A percentile compares a stretch with the other conserved stretches of the same genome.
phyloP scores from a whole-genome alignment of 2,888 invertebrate species.

The Abscondita cerata region DNA sequence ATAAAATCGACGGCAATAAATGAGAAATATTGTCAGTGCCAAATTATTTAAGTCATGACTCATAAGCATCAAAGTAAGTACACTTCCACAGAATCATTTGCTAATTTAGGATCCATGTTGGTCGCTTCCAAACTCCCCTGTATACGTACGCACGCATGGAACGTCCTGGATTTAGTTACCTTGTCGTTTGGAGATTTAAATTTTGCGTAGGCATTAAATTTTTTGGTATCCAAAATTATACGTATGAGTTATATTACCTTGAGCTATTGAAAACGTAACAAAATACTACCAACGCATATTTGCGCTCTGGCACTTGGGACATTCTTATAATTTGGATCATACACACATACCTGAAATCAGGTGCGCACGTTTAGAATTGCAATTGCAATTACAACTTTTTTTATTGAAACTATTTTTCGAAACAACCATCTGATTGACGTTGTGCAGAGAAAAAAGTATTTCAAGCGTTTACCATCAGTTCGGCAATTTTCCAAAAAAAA shows the following conservation, averaged over 20 bases:
- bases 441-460: too few species aligned
- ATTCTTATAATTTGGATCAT: constrained; percentile 1
- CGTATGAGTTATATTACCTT: constrained; percentile 28
- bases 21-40: constrained; percentile 2
- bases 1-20: constrained; percentile 9
- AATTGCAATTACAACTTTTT: background rate
- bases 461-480: too few species aligned
- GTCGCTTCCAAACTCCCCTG: constrained; percentile 23
- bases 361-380: background rate
- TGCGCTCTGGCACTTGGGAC: constrained; percentile 16
- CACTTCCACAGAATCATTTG: constrained; percentile 21
- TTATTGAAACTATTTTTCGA: background rate
- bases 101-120: constrained; percentile 28
- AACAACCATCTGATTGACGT: background rate
- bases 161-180: constrained; percentile 31
- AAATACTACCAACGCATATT: constrained; percentile 17
- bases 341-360: background rate
- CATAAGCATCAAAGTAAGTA: constrained; percentile 15
- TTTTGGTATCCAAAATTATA: constrained; percentile 32
- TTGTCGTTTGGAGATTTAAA: background rate
- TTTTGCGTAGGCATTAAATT: constrained; percentile 30
- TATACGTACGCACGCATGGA: constrained; percentile 16
- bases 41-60: constrained; percentile 19
- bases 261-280: constrained; percentile 21
- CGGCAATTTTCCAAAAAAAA: too few species aligned